Evolutionary conservation across 1,140 invertebrate species (phyloP).

Genomic region (Centruroides vittatus): DNA sequence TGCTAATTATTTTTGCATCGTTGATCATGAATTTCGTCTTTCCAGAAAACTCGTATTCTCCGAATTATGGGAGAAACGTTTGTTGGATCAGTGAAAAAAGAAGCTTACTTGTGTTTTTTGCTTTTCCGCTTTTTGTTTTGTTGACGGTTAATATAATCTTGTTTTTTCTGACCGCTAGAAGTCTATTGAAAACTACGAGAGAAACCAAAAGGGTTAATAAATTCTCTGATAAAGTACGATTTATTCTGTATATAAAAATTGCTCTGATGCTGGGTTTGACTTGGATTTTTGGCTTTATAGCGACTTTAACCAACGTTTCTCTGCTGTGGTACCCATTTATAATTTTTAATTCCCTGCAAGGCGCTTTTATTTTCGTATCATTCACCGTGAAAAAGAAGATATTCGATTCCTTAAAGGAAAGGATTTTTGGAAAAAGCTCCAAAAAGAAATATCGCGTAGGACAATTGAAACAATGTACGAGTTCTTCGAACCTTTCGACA

Average conservation of each 20-base stretch:
- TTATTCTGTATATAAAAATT: slow-evolving; percentile 36
- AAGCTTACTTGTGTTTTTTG: slow-evolving; percentile 38
- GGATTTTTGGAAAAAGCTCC: no score
- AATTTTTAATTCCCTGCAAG: slow-evolving; percentile 32
- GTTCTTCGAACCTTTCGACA: no score
- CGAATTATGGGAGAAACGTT: slow-evolving; percentile 23
- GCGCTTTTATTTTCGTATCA: slow-evolving; percentile 33
- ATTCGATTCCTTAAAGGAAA: neutral
- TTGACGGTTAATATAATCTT: slow-evolving; percentile 34
- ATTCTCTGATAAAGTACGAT: slow-evolving; percentile 18
- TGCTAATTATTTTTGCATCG: slow-evolving; percentile 20
- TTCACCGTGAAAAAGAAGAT: slow-evolving; percentile 31
- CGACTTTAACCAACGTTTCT: slow-evolving; percentile 19
- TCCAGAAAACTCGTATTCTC: slow-evolving; percentile 13
- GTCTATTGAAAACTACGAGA: slow-evolving; percentile 8
- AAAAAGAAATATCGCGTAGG: no score
- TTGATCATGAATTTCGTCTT: slow-evolving; percentile 15
- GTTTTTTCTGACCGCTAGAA: slow-evolving; percentile 35
- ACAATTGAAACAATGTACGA: no score
- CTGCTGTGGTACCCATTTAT: slow-evolving; percentile 25
- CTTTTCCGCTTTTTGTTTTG: slow-evolving; percentile 34
- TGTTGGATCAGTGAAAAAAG: slow-evolving; percentile 41
- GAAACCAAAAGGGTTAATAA: slow-evolving; percentile 13
- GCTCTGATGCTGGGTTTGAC: slow-evolving; percentile 35
- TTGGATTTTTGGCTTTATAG: slow-evolving; percentile 33